Evolutionary conservation across 2,113 vertebrate genomes (phyloP), one percentile per base, ranked within the genome.

Genomic region (Propithecus coquereli): DNA sequence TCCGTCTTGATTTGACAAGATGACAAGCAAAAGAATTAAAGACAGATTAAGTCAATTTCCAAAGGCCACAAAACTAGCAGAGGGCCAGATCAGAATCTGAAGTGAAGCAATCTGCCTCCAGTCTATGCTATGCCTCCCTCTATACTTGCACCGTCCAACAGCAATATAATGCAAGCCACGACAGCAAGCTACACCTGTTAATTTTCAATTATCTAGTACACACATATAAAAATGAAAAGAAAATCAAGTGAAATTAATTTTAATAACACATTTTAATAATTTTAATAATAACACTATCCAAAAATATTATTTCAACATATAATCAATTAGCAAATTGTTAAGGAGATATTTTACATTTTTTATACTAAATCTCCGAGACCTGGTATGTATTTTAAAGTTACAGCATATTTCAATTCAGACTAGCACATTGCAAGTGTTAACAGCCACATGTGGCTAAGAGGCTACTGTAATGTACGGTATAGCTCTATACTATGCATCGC

Each of bases 181-280:
- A 16, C 40, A n/a, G 12, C 5, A n/a, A 85, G 40, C 9, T 14
- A 52, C 9, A 61, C 30, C 61, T 18, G 20, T 40, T 61, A 54
- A 71, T 52, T 81, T 94, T 70, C 82, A 43, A 50, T 85, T 22
- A 45, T 12, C 73, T 16, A 82, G 27, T 50, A 84, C 65, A 20
- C 61, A 65, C 13, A 32, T 30, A 63, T 37, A 85, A 52, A 34
- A 22, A 13, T 0, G n/a, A 13, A 27, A 80, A 90, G 9, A 70
- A 30, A 27, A 63, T 30, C 11, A 65, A 30, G 10, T 37, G 34
- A 79, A 94, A 86, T 77, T 66, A 68, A 73, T 40, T 77, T 81
- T 89, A 94, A 37, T 63, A 88, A 80, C 7, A 77, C 61, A 37
- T 43, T 70, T 82, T 86, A 54, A 30, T 73, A 32, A 14, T 76